These are phyloP conservation scores for Chaetogeoica ovagalla DNA, from an alignment of 2,888 invertebrate genomes.

Conservation along the genomic window DNA sequence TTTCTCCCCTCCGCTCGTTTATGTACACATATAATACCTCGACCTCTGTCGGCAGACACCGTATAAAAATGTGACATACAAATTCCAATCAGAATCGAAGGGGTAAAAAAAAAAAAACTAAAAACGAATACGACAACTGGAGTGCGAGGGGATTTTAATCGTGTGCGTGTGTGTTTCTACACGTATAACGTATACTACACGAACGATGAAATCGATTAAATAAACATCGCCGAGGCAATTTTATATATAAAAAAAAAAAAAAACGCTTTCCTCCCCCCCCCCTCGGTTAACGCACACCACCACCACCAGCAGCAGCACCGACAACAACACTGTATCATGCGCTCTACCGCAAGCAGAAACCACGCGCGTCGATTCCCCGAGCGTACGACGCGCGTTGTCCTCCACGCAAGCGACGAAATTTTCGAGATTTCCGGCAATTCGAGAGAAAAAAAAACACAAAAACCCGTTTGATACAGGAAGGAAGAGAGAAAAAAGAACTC, in stretches of 20 bases:
- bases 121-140: neutral
- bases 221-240: conserved; percentile 18
- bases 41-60: conserved; percentile 20
- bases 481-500: neutral
- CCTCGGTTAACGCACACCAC: no score
- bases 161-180: no score
- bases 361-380: neutral
- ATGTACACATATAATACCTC: conserved; percentile 19
- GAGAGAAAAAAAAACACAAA: neutral
- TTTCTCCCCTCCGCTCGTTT: conserved; percentile 15
- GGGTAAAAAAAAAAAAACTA: no score
- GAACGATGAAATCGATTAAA: conserved; percentile 35
- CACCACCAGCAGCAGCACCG: no score
- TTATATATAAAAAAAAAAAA: neutral
- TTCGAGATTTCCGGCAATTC: conserved; percentile 22
- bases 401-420: neutral
- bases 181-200: neutral
- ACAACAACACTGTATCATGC: neutral
- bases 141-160: conserved; percentile 23
- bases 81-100: conserved; percentile 28
- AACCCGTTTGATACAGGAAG: neutral
- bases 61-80: neutral
- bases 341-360: neutral
- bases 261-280: neutral
- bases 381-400: conserved; percentile 2